Evolutionary conservation across 2,888 invertebrate species (phyloP).

Genomic region (Pseudococcus jackbeardsleyi): DNA sequence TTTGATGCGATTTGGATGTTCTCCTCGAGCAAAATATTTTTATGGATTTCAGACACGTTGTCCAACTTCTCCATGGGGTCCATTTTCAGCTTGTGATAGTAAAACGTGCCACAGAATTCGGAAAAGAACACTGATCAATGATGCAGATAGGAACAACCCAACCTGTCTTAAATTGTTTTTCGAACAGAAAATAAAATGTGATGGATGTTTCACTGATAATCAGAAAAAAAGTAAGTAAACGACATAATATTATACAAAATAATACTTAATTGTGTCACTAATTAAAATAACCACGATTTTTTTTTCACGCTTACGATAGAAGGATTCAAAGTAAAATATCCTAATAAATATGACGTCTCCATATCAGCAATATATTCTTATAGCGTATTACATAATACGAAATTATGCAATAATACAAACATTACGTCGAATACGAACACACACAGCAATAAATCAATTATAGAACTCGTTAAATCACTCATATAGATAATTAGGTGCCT

Average conservation of each 20-base stretch:
- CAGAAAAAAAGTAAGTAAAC: not conserved
- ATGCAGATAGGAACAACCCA: not conserved
- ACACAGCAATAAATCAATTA: no score
- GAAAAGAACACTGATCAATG: not conserved
- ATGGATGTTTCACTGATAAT: not conserved
- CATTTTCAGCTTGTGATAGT: not conserved
- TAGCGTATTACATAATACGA: not conserved
- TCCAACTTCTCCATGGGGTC: not conserved
- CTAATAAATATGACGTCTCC: conserved; percentile 49
- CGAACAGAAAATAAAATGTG: conserved; percentile 17
- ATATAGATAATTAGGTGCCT: no score
- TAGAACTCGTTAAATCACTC: no score
- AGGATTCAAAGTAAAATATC: conserved; percentile 8
- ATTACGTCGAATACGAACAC: not conserved
- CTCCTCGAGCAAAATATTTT: not conserved
- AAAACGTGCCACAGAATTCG: not conserved
- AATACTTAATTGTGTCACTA: not conserved
- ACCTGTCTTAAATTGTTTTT: not conserved
- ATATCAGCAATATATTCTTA: conserved; percentile 56
- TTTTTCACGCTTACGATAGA: conserved; percentile 50
- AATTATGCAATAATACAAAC: conserved; percentile 39
- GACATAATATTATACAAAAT: not conserved
- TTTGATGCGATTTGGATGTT: not conserved
- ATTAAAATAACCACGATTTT: no score
- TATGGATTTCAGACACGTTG: not conserved